These are phyloP conservation scores for Chauna torquata DNA, from an alignment of 2,113 vertebrate species.

Conservation along the genomic window DNA sequence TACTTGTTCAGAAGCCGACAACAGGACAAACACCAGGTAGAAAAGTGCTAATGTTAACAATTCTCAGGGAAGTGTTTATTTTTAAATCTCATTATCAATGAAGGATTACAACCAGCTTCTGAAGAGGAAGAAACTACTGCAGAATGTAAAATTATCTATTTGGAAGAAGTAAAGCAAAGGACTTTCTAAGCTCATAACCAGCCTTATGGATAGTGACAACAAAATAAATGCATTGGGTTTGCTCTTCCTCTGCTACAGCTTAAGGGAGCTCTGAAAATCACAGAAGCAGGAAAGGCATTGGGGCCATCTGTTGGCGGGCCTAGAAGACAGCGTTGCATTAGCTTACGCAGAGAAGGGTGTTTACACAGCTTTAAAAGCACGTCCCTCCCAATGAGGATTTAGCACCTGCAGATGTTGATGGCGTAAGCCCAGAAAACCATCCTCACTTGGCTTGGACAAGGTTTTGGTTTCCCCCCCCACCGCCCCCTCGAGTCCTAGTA, in stretches of 20 bases:
- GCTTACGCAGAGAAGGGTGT: neutral
- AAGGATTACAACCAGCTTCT: conserved; percentile 23
- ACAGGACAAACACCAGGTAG: neutral
- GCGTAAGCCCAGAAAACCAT: neutral
- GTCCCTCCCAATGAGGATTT: neutral
- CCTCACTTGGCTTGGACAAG: neutral
- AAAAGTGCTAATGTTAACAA: neutral
- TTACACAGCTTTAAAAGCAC: neutral
- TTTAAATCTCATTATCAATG: conserved; percentile 1
- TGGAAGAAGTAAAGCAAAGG: neutral
- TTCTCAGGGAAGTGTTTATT: neutral
- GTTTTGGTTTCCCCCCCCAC: neutral
- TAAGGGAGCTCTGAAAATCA: neutral
- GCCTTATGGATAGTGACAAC: neutral
- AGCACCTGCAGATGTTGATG: neutral
- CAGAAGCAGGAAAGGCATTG: neutral
- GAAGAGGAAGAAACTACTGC: neutral
- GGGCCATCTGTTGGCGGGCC: conserved; percentile 52
- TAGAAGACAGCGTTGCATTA: neutral
- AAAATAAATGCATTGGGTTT: neutral
- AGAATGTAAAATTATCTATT: neutral
- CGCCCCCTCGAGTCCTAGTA: neutral
- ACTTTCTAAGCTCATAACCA: neutral
- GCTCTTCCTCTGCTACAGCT: neutral
- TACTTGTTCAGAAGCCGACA: neutral